Conservation (phyloP, 1,140 invertebrate genomes). For the Leptinotarsa texana region DNA sequence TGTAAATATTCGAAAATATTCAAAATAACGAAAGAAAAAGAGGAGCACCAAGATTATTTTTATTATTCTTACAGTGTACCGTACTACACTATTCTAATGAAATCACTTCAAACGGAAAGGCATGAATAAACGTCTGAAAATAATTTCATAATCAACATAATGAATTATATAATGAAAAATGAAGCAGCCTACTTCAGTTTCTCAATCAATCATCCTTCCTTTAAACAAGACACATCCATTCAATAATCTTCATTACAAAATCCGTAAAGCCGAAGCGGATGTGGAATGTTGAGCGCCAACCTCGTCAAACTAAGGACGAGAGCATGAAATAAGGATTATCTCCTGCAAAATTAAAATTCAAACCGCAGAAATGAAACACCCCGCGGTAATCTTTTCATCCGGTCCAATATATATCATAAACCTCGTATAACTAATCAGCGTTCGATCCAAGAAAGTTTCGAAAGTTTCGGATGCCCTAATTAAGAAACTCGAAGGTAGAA, state of each 20-base stretch:
- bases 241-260: neutral
- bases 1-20: too few relatives aligned
- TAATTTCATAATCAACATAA: too few relatives aligned
- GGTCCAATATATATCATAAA: conserved; percentile 8
- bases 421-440: conserved; percentile 8
- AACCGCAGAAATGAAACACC: conserved; percentile 5
- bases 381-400: neutral
- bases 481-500: conserved; percentile 1
- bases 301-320: neutral
- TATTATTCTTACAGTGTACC: too few relatives aligned
- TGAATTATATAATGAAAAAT: too few relatives aligned
- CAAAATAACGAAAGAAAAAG: too few relatives aligned
- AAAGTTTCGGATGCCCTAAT: conserved; percentile 8
- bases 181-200: too few relatives aligned
- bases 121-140: too few relatives aligned
- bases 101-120: too few relatives aligned
- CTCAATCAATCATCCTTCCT: too few relatives aligned
- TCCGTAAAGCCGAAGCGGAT: neutral
- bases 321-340: neutral
- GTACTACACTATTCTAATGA: too few relatives aligned
- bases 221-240: neutral
- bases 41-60: too few relatives aligned
- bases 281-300: neutral
- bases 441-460: neutral
- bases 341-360: conserved; percentile 2